Evolutionary conservation across 2,797 vertebrate genomes (phyloP).

Genomic region (Paratrypauchen microcephalus): DNA sequence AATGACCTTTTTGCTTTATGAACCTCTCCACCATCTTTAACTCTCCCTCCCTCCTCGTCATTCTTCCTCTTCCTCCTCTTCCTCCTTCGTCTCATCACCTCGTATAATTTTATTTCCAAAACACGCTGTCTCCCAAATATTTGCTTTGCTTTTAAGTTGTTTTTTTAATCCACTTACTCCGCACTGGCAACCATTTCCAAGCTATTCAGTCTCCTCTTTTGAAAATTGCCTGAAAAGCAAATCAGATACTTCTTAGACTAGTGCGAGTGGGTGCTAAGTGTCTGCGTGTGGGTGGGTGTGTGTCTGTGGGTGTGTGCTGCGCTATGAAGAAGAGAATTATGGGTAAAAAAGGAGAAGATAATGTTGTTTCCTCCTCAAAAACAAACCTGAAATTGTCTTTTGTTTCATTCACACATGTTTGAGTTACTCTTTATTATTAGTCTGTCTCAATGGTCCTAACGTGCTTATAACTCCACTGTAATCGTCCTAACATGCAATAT

Average conservation of each 20-base stretch:
- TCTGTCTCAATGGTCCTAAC: too few species aligned
- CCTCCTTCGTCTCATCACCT: slow-evolving; percentile 10
- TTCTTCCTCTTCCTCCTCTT: slow-evolving; percentile 2
- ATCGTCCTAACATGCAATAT: too few species aligned
- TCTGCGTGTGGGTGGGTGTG: slow-evolving; percentile 10
- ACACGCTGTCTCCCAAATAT: slow-evolving; percentile 39
- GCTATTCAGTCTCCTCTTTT: slow-evolving; percentile 43
- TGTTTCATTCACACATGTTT: too few species aligned
- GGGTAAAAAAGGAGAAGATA: slow-evolving; percentile 14
- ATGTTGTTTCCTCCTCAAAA: too few species aligned
- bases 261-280: slow-evolving; percentile 5
- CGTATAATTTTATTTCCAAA: slow-evolving; percentile 24
- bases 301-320: slow-evolving; percentile 5
- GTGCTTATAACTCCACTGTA: too few species aligned
- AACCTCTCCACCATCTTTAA: slow-evolving; percentile 39
- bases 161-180: slow-evolving; percentile 62
- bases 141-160: slow-evolving; percentile 51
- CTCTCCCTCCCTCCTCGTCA: slow-evolving; percentile 19
- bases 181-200: slow-evolving; percentile 34
- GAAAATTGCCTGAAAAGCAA: slow-evolving; percentile 55
- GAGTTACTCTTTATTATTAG: too few species aligned
- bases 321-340: slow-evolving; percentile 8
- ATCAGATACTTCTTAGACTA: slow-evolving; percentile 43
- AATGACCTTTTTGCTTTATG: slow-evolving; percentile 52
- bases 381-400: too few species aligned